These are phyloP conservation scores for human DNA, from an alignment of 2,113 vertebrate species.

Conservation along the genomic window GRCh38 chr6:5650001-5650500, in stretches of 20 bases:
- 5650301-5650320: conserved; percentile 70
- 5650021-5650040: not conserved
- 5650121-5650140: not conserved
- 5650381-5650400: conserved; percentile 48
- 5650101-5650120: not conserved
- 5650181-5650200: not conserved
- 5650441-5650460: not conserved
- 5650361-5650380: conserved; percentile 64
- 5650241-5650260: not conserved
- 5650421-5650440: not conserved
- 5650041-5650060: not conserved
- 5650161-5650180: not conserved
- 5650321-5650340: conserved; percentile 48
- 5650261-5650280: no score
- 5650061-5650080: not conserved
- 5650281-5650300: not conserved
- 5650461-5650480: not conserved
- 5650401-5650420: not conserved
- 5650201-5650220: not conserved
- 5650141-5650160: not conserved
- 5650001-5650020: not conserved
- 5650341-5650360: conserved; percentile 51
- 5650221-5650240: not conserved
- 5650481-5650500: not conserved
- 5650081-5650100: not conserved